Conservation (phyloP, 1,140 invertebrate genomes). For the Carcinoscorpius rotundicauda region DNA sequence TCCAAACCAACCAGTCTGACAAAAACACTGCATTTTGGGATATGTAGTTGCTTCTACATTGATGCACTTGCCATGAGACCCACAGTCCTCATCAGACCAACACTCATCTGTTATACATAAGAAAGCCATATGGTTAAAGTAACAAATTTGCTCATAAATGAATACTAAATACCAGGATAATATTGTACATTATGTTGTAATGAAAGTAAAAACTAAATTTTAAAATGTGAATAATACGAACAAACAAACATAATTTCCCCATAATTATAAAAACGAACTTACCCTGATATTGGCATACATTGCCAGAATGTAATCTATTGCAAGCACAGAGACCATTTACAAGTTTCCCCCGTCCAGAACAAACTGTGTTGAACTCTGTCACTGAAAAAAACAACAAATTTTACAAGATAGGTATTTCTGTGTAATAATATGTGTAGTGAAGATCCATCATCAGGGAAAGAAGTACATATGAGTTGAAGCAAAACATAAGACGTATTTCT, state of each 20-base stretch:
- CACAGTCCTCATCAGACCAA: constrained; percentile 64
- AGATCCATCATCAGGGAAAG: too few species aligned
- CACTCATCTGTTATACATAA: constrained; percentile 41
- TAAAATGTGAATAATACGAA: neutral
- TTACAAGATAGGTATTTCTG: neutral
- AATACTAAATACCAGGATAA: too few species aligned
- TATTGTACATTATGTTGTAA: too few species aligned
- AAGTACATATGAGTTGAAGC: too few species aligned
- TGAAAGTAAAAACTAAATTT: neutral
- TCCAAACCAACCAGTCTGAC: constrained; percentile 66
- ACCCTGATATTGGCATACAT: constrained; percentile 68
- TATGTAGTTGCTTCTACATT: constrained; percentile 61
- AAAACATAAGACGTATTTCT: too few species aligned
- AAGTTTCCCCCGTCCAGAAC: constrained; percentile 65
- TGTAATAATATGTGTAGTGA: too few species aligned
- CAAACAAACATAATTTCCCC: neutral
- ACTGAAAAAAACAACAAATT: constrained; percentile 26
- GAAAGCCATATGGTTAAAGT: too few species aligned
- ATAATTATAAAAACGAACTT: neutral
- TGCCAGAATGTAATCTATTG: constrained; percentile 62
- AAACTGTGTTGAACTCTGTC: constrained; percentile 62
- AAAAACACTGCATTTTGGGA: constrained; percentile 76
- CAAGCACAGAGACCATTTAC: constrained; percentile 50
- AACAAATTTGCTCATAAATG: too few species aligned
- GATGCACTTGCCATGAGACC: constrained; percentile 66